Percentiles rank a stretch among this genome's conserved stretches.
phyloP scores from a whole-genome alignment of 2,888 invertebrate species.

The Nemapogon koenigi region DNA sequence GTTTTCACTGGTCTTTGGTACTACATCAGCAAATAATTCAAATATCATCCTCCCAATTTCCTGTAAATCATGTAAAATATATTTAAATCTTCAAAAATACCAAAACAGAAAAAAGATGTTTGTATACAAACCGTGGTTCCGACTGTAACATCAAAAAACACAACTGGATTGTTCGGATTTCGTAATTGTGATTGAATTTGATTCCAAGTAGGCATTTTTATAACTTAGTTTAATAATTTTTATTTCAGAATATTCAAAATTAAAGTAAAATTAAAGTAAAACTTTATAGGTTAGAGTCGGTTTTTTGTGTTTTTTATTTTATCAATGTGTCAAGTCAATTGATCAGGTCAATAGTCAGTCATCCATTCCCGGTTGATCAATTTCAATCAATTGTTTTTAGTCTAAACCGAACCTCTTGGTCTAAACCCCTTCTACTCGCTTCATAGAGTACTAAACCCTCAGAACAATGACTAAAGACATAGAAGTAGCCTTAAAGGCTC shows the following conservation, averaged over 20 bases:
- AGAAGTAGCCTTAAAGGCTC: too few species aligned
- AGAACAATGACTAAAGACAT: too few species aligned
- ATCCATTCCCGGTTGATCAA: too few species aligned
- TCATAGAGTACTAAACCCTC: too few species aligned
- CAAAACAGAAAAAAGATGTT: background rate
- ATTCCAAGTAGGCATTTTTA: constrained; percentile 90
- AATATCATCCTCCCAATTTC: constrained; percentile 98
- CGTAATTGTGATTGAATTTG: constrained; percentile 90
- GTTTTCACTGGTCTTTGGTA: constrained; percentile 96
- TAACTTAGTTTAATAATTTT: background rate
- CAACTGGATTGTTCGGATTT: constrained; percentile 95
- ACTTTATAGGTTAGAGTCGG: too few species aligned
- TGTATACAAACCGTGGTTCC: constrained; percentile 80
- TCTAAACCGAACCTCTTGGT: too few species aligned
- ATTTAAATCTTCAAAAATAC: background rate
- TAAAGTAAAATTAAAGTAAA: too few species aligned
- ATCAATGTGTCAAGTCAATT: too few species aligned
- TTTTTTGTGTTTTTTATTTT: too few species aligned
- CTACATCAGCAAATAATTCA: constrained; percentile 96
- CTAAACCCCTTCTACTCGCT: too few species aligned
- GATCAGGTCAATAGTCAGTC: too few species aligned
- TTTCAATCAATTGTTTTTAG: too few species aligned
- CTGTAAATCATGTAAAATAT: constrained; percentile 62
- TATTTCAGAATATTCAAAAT: background rate
- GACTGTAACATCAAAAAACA: constrained; percentile 97